Evolutionary conservation across 2,888 invertebrate genomes (phyloP).

Genomic region (Ischnus inquisitorius): DNA sequence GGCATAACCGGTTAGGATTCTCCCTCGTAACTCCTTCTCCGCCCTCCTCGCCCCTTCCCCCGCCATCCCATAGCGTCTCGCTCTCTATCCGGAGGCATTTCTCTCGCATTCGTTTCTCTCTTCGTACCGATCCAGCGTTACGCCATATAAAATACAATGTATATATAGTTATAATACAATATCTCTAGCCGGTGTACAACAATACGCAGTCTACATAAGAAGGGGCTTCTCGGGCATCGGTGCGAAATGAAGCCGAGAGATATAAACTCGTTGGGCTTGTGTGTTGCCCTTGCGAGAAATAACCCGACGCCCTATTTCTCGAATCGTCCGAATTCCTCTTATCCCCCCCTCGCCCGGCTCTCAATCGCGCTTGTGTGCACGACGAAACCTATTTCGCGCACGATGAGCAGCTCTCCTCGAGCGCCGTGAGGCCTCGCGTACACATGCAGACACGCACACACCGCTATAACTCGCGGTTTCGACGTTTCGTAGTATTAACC

Average conservation of each 20-base stretch:
- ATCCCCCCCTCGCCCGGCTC: background rate
- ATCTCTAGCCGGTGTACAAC: too few species aligned
- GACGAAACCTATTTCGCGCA: conserved; percentile 35
- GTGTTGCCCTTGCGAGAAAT: background rate
- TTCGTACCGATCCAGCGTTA: background rate
- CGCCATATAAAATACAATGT: conserved; percentile 8
- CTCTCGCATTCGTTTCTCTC: conserved; percentile 50
- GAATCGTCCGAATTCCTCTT: background rate
- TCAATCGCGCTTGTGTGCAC: conserved; percentile 8
- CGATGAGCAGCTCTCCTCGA: conserved; percentile 3
- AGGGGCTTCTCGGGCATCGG: background rate
- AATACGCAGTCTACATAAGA: background rate
- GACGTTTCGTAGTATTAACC: conserved; percentile 83
- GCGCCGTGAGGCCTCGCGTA: background rate
- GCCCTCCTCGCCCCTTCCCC: too few species aligned
- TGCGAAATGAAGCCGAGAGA: conserved; percentile 9
- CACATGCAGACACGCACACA: conserved; percentile 24
- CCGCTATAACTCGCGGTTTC: conserved; percentile 79
- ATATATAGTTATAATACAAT: background rate
- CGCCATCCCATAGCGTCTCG: conserved; percentile 55
- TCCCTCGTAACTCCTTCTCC: conserved; percentile 51
- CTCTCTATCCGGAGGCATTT: conserved; percentile 62
- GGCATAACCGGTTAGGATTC: conserved; percentile 71
- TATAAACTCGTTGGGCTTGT: background rate
- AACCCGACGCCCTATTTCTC: conserved; percentile 13